Evolutionary conservation across 2,113 vertebrate species (phyloP), one percentile per base, ranked within the genome.

Genomic region (Gambusia affinis): DNA sequence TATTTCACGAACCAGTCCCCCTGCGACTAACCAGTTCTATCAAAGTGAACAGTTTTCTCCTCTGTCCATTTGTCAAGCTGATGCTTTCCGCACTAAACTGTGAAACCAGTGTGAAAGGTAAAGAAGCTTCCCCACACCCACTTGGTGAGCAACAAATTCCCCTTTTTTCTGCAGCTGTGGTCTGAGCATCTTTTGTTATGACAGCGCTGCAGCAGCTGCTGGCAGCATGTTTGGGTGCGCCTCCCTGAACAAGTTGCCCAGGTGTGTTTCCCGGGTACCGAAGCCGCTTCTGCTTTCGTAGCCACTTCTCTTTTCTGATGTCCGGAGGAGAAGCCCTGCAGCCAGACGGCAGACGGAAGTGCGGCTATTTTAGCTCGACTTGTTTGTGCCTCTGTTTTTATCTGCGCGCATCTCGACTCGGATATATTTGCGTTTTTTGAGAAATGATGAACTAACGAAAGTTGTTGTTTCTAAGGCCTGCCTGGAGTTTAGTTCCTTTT

Each of bases 241-340:
- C n/a, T 12, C 44, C 12, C 8, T 57, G 33, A 72, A 72, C 63
- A 60, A 29, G 14, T 7, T 22, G 8, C n/a, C 70, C 90, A 91
- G 84, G 84, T 91, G 88, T 86, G 31, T 81, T 81, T 74, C 63
- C 47, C 35, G 27, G 33, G 62, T 69, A 73, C 75, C 27, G 14
- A 71, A 64, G 42, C 79, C 42, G 85, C 91, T 94, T 95, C 93
- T 94, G 90, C 92, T 94, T 94, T 95, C 86, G 68, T 42, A 29
- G 19, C 67, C 47, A 94, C 92, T 94, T 94, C 93, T 92, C 85
- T 88, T 84, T 92, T 92, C 77, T 78, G 44, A 72, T 91, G 80
- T 80, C 60, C 60, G 67, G 81, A 89, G 84, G 83, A 92, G 88
- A 90, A 89, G 87, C 91, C 85, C 79, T 64, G 72, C 80, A 65